Percentiles rank a stretch among this genome's conserved stretches.
Evolutionary conservation across 2,797 vertebrate genomes (phyloP).

Genomic region (Pipistrellus pipistrellus): DNA sequence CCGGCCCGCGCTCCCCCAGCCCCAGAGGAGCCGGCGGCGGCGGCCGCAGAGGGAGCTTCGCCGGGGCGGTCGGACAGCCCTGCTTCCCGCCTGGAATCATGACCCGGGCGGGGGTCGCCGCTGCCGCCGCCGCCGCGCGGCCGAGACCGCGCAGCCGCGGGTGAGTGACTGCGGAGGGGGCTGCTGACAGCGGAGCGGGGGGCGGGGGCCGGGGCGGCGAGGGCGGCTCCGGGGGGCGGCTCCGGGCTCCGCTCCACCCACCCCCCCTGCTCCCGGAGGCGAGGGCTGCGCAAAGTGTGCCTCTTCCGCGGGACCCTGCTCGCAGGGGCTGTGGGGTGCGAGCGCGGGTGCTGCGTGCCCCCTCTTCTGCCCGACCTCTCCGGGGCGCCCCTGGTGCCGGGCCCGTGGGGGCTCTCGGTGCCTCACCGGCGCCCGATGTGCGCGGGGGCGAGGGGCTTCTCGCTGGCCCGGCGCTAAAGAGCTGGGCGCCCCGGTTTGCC

Average conservation of each 20-base stretch:
- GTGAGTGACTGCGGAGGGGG: slow-evolving; percentile 84
- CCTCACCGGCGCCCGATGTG: neutral
- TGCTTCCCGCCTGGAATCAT: slow-evolving; percentile 76
- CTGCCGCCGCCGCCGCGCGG: slow-evolving; percentile 44
- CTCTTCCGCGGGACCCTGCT: neutral
- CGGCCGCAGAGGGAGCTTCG: slow-evolving; percentile 55
- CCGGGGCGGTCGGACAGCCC: slow-evolving; percentile 49
- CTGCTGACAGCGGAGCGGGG: slow-evolving; percentile 73
- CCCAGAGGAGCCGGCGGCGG: slow-evolving; percentile 73
- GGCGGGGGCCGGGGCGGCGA: slow-evolving; percentile 74
- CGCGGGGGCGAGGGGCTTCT: neutral
- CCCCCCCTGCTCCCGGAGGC: slow-evolving; percentile 58
- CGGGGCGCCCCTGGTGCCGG: neutral
- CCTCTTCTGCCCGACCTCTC: neutral
- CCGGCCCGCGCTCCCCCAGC: slow-evolving; percentile 83
- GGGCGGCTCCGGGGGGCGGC: slow-evolving; percentile 82
- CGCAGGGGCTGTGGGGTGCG: neutral
- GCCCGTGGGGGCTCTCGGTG: neutral
- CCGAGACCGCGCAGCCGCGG: slow-evolving; percentile 72
- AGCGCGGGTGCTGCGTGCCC: neutral
- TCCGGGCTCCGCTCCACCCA: slow-evolving; percentile 80
- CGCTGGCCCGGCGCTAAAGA: slow-evolving; percentile 58
- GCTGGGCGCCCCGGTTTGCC: slow-evolving; percentile 9
- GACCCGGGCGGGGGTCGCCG: slow-evolving; percentile 75
- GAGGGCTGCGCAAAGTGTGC: neutral